Base-by-base conservation (phyloP, 2,113 vertebrate species). In the Lophotis ruficrista region DNA sequence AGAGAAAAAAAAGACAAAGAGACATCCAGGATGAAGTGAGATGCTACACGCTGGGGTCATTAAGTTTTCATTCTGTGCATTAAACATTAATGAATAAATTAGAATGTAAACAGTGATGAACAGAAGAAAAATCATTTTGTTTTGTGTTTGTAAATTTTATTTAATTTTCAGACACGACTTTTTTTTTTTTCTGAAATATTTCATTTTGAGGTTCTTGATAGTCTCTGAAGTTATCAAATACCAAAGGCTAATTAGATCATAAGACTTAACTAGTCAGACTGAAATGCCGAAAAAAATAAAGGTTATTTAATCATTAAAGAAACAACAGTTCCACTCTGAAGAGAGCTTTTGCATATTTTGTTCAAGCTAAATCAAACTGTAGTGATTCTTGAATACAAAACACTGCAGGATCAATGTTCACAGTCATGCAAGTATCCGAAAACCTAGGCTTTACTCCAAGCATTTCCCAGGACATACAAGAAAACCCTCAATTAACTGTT, bases 181-280 rank as follows among this genome's bases (percentile, higher is more conserved):
- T 97, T 96, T 93, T 96, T 93, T 47, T 80, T 97, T 89, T 90
- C 90, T 79, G 89, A 96, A 98, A 94, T 96, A 93, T 79, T 98
- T 97, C 94, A 98, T 98, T 97, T 94, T 93, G 89, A 96, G 38
- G 57, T 92, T 94, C 94, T 97, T 95, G 78, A 94, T 92, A 96
- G 94, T 95, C 93, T 96, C 90, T 94, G 47, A 83, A 94, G 95
- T 95, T 96, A 97, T 87, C 90, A 98, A 98, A 98, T 96, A 97
- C 81, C 97, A 98, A 97, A 97, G 96, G 96, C 54, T 97, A 98
- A 98, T 98, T 97, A 96, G 96, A 97, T 97, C 95, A 79, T 96
- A 96, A 98, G 96, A 82, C 81, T 95, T 96, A 97, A 96, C 85
- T 96, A 96, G 79, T 82, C 92, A 92, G 93, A 92, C 94, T 92